Conservation (phyloP, 2,113 vertebrate genomes). For the Noctilio leporinus region DNA sequence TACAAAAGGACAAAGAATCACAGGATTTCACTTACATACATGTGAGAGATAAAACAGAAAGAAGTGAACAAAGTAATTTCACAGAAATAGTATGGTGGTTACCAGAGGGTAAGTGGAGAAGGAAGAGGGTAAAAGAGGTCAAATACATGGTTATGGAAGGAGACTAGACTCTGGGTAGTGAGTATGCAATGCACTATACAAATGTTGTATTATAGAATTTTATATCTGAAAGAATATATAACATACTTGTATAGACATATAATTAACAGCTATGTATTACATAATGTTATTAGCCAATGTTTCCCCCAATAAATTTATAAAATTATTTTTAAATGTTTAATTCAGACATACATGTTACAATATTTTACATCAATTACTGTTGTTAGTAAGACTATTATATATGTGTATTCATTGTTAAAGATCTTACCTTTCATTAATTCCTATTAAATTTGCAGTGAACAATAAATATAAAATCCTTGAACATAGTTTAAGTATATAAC, state of each 20-base stretch:
- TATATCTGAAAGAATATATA: neutral
- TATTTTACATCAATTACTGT: neutral
- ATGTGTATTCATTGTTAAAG: neutral
- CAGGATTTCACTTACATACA: neutral
- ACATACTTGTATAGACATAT: no score
- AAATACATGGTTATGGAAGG: neutral
- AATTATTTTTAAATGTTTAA: neutral
- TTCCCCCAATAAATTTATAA: neutral
- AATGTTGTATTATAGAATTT: neutral
- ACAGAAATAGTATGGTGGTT: neutral
- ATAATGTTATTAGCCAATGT: neutral
- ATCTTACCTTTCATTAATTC: neutral
- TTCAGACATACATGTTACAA: neutral
- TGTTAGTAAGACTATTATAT: neutral
- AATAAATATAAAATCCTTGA: conserved; percentile 9
- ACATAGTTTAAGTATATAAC: neutral
- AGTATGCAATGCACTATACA: neutral
- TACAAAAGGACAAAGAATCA: neutral
- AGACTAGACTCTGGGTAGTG: neutral
- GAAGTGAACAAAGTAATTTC: neutral
- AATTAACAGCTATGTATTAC: no score
- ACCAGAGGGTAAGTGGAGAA: neutral
- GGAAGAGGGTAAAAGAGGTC: neutral
- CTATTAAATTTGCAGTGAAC: neutral
- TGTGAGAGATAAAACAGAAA: neutral